These are phyloP conservation scores for Eutolmus rufibarbis DNA, from an alignment of 2,888 invertebrate species.

Conservation along the genomic window DNA sequence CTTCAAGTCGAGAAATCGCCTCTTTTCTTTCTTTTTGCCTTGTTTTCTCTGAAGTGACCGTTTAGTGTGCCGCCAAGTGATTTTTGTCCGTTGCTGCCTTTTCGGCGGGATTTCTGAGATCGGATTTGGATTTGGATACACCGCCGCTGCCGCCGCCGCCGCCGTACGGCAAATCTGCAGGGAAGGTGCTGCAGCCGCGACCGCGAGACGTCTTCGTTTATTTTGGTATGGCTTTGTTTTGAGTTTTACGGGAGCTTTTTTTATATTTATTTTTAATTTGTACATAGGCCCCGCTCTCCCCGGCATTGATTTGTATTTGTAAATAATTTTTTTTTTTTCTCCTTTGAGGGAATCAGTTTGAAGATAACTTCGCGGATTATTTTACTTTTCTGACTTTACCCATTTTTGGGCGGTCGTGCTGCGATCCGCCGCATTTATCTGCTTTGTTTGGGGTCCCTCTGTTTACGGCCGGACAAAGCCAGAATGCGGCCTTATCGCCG, in stretches of 20 bases:
- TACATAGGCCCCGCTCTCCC: background rate
- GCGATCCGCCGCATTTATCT: background rate
- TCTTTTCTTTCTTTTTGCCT: background rate
- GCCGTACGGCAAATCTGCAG: background rate
- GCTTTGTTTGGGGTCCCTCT: background rate
- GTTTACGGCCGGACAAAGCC: background rate
- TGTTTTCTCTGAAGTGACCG: conserved; percentile 26
- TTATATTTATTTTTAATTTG: background rate
- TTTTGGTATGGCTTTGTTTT: conserved; percentile 16
- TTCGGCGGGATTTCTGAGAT: background rate
- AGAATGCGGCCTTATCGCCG: background rate
- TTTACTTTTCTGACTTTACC: background rate
- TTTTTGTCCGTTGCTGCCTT: conserved; percentile 4
- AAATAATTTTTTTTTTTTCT: background rate
- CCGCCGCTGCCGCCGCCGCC: no score
- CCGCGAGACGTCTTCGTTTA: background rate
- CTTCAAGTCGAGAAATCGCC: background rate
- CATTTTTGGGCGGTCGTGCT: background rate
- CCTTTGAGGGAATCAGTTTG: background rate
- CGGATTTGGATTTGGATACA: background rate
- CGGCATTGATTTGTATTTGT: background rate
- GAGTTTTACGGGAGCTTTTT: background rate
- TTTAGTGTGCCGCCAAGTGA: conserved; percentile 24
- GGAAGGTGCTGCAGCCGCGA: background rate
- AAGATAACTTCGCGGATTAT: background rate